These are phyloP conservation scores for Tylochromis polylepis DNA, from an alignment of 2,113 vertebrate species.

Conservation along the genomic window DNA sequence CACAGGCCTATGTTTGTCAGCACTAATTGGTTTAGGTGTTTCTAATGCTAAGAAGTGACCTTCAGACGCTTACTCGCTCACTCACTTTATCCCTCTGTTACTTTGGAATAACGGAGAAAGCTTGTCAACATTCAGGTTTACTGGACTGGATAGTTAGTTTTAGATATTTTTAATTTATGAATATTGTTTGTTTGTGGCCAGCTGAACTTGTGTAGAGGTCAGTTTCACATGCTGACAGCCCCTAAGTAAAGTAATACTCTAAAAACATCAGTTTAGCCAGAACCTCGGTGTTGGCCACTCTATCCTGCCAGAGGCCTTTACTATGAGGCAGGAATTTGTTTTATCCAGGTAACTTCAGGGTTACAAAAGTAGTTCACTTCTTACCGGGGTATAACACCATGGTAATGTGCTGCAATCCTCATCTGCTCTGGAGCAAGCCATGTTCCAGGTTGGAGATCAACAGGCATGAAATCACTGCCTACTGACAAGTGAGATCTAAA, in stretches of 20 bases:
- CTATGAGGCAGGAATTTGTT: background rate
- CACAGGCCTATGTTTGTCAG: slow-evolving; percentile 54
- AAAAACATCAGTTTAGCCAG: background rate
- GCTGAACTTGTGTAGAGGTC: background rate
- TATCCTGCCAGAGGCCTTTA: background rate
- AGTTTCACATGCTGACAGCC: background rate
- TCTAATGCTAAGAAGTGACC: slow-evolving; percentile 2
- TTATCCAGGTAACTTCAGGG: no score
- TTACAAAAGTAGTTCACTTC: background rate
- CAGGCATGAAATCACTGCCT: background rate
- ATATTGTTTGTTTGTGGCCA: background rate
- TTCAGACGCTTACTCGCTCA: background rate
- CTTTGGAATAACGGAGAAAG: background rate
- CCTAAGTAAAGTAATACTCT: no score
- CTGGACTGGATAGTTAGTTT: background rate
- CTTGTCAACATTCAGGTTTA: background rate
- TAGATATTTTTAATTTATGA: background rate
- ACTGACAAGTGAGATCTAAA: background rate
- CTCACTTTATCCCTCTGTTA: background rate
- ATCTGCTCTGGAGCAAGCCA: background rate
- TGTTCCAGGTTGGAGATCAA: background rate
- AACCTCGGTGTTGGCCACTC: background rate
- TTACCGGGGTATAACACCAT: background rate
- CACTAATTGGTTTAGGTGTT: slow-evolving; percentile 54
- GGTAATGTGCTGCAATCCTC: background rate